Evolutionary conservation across 2,113 vertebrate genomes (phyloP).

Genomic region (Octodon degus): DNA sequence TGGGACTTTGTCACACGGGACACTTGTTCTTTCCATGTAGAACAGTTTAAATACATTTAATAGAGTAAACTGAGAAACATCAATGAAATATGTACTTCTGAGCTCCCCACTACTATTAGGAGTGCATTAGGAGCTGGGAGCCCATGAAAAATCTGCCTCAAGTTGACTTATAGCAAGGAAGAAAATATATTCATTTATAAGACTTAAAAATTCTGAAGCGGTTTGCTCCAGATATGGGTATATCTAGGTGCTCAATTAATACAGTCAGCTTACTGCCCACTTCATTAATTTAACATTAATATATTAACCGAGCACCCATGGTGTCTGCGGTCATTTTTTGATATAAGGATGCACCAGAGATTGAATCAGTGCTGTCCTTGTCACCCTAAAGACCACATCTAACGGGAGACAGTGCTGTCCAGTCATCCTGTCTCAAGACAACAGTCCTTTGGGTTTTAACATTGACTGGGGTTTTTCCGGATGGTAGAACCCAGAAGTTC

Average conservation of each 20-base stretch:
- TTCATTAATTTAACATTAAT: background rate
- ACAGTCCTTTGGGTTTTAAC: background rate
- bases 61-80: background rate
- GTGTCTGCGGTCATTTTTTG: background rate
- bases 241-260: no score
- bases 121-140: background rate
- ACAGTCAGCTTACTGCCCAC: background rate
- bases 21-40: background rate
- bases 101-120: background rate
- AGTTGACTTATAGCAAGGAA: background rate
- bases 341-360: background rate
- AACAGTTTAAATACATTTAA: background rate
- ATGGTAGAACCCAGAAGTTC: no score
- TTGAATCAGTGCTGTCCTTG: accelerated
- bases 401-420: background rate
- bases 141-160: background rate
- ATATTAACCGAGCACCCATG: background rate
- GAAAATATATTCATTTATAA: no score
- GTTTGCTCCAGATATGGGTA: no score
- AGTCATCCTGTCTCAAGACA: background rate
- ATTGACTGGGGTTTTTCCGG: background rate
- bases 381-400: background rate
- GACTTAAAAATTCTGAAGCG: background rate
- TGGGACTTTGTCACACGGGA: background rate
- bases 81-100: no score